Evolutionary conservation across 2,797 vertebrate genomes (phyloP).

Genomic region (Centropyge bicolor): DNA sequence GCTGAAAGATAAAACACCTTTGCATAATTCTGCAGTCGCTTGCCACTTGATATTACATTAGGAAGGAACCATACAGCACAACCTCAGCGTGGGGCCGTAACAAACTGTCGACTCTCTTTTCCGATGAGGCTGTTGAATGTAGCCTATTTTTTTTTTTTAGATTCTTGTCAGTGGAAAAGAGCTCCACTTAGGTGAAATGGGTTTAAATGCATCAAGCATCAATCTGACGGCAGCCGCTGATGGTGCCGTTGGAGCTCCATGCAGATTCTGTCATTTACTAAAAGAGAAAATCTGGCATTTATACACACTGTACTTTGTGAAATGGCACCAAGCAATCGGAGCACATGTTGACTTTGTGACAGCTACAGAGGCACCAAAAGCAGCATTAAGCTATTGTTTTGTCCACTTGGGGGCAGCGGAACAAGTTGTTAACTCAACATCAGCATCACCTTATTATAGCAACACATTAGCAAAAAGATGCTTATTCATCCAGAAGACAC

Average conservation of each 20-base stretch:
- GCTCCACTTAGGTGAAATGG: not conserved
- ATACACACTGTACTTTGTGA: not conserved
- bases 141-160: not conserved
- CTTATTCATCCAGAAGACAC: not conserved
- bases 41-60: not conserved
- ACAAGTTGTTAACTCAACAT: not conserved
- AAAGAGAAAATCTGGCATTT: not conserved
- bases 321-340: not conserved
- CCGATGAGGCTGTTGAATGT: not conserved
- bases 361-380: not conserved
- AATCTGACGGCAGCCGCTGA: not conserved
- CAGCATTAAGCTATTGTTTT: too few relatives aligned
- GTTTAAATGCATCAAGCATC: not conserved
- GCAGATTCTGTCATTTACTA: not conserved
- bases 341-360: not conserved
- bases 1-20: not conserved
- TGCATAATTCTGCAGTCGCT: not conserved
- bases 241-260: not conserved
- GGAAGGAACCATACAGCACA: too few relatives aligned
- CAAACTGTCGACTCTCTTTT: not conserved
- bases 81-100: not conserved
- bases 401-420: too few relatives aligned
- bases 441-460: not conserved
- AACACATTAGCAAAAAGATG: not conserved
- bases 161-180: not conserved